Base-by-base conservation (phyloP, 1,140 invertebrate genomes). In the Tetramorium simillimum region DNA sequence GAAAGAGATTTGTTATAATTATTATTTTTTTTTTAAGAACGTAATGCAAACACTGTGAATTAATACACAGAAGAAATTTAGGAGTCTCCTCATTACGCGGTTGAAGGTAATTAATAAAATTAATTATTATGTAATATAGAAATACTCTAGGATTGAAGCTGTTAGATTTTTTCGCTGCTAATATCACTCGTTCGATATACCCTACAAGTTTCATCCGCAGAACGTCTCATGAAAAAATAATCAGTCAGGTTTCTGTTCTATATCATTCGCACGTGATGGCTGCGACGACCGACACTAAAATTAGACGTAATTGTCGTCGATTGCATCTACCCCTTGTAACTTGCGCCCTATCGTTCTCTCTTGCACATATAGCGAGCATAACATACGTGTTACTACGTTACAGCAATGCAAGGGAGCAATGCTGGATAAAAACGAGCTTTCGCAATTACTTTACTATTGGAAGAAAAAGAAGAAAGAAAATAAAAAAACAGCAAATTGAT, bases 241-340 rank as follows among this genome's bases (percentile, higher is more conserved):
- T 85, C 67, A 43, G 40, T 21, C 33, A 69, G 62, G 53, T 65
- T 86, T 73, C 78, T 70, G 75, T 87, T 69, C 60, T 86, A 78
- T 82, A 63, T 70, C 75, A 67, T 86, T 91, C 87, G 88, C 80
- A 70, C 86, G 81, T 87, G 80, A 85, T 86, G 70, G 62, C 69
- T 60, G 82, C 85, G 85, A 92, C 60, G 73, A 46, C 70, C 91
- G 91, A 88, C 91, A 89, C 88, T 91, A 72, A 92, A 94, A 94
- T 94, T 94, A 92, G 86, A 88, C 88, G 85, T 94, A 94, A 94
- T 94, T 94, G 90, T 88, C 62, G 69, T 69, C 86, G 94, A 94
- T 94, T 91, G 89, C 90, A 94, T 94, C 93, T 93, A 93, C 91
- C 91, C 90, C 88, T 77, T 86, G 56, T 85, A 86, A 69, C 85